Conservation (phyloP, 2,888 invertebrate genomes). For the Pogonocherus hispidulus region DNA sequence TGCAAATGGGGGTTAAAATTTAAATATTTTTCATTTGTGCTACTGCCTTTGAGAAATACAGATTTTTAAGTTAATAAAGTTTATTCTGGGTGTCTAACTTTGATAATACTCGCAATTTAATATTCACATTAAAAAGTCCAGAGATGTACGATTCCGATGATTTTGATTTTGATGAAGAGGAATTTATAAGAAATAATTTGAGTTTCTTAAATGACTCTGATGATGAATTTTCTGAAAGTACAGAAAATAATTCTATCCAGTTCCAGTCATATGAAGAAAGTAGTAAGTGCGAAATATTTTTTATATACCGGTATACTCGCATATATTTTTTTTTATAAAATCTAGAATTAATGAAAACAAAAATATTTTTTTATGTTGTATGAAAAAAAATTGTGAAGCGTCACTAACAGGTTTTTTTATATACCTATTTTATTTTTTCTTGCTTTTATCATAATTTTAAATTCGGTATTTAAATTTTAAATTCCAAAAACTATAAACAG, state of each 20-base stretch:
- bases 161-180: slow-evolving; percentile 22
- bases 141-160: not conserved
- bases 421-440: no score
- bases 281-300: slow-evolving; percentile 31
- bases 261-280: slow-evolving; percentile 15
- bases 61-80: not conserved
- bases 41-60: not conserved
- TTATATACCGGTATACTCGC: not conserved
- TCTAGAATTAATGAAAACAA: no score
- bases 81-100: no score
- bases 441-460: no score
- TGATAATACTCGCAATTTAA: no score
- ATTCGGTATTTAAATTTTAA: no score
- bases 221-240: slow-evolving; percentile 25
- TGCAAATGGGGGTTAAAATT: not conserved
- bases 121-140: not conserved
- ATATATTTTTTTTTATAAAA: not conserved
- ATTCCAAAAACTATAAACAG: no score
- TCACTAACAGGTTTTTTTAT: no score
- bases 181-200: slow-evolving; percentile 35
- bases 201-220: slow-evolving; percentile 34
- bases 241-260: not conserved
- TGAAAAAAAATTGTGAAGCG: not conserved
- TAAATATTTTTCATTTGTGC: not conserved
- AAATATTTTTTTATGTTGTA: no score